These are phyloP conservation scores for Copsychus sechellarum DNA, from an alignment of 2,113 vertebrate species.

Conservation along the genomic window DNA sequence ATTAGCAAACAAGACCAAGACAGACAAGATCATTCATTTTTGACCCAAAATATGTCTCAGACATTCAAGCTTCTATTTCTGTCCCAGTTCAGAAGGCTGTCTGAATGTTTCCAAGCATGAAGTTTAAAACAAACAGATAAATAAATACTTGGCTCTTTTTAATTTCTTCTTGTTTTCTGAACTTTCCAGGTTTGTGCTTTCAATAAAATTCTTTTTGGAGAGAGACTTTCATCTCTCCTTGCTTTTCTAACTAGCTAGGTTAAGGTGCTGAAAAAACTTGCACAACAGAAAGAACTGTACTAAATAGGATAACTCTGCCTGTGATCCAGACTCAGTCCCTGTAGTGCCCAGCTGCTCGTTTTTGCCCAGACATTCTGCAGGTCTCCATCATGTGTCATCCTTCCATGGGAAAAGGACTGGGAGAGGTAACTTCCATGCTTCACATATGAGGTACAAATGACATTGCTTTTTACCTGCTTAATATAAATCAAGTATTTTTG, in stretches of 20 bases:
- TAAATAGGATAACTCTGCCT: not conserved
- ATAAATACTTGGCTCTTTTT: not conserved
- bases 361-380: not conserved
- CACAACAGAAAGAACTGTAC: not conserved
- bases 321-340: rapidly evolving
- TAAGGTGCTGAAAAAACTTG: not conserved
- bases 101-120: not conserved
- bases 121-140: not conserved
- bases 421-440: not conserved
- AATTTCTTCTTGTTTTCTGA: not conserved
- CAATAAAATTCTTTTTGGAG: not conserved
- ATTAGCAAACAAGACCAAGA: not conserved
- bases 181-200: not conserved
- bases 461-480: not conserved
- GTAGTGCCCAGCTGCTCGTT: not conserved
- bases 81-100: not conserved
- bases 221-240: not conserved
- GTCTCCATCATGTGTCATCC: rapidly evolving
- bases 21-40: not conserved
- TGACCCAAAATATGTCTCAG: not conserved
- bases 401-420: not conserved
- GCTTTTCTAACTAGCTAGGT: not conserved
- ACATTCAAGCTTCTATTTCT: not conserved
- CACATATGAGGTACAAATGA: rapidly evolving
- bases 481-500: not conserved